Base-by-base conservation (phyloP, 2,113 vertebrate genomes). In the Pseudorasbora parva region DNA sequence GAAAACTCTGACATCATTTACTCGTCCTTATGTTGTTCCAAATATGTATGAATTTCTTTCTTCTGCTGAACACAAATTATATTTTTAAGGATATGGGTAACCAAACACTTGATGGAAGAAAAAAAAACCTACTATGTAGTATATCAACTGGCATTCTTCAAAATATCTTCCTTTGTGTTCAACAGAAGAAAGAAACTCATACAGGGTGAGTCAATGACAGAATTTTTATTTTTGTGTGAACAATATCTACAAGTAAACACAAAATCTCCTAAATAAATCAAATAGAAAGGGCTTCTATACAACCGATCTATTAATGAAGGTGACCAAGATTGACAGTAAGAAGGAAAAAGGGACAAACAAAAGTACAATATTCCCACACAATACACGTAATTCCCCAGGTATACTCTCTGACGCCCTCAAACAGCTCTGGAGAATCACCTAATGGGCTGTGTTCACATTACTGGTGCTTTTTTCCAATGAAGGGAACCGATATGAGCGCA, bases 361-460 rank as follows among this genome's bases (percentile, higher is more conserved):
- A 33, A 21, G 21, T 3, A 12, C 4, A 56, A 33, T 54, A 75
- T 30, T 21, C 51, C 56, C 17, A 56, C 27, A 37, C 45, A 68
- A 41, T 69, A 73, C 23, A 19, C 2, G 51, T 19, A 30, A 76
- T 76, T 56, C 27, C 49, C 73, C 45, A 2, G 23, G 72, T 19
- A 33, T 1, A 17, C 47, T 54, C 17, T 45, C n/a, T 51, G 71
- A 74, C 9, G 23, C 43, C 43, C 27, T 37, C 21, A 49, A 78
- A 68, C 74, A 73, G 27, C 69, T 73, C 17, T 72, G 23, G 25
- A 54, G 76, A 68, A 68, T 37, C 62, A 49, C 5, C 78, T 11
- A n/a, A 78, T 25, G 66, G 57, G 27, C 51, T 43, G 68, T 69
- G 60, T 75, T 83, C 80, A 84, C 77, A 83, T 79, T 76, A 23